phyloP scores from a whole-genome alignment of 2,113 vertebrate genomes.

The Rousettus leschenaultii region DNA sequence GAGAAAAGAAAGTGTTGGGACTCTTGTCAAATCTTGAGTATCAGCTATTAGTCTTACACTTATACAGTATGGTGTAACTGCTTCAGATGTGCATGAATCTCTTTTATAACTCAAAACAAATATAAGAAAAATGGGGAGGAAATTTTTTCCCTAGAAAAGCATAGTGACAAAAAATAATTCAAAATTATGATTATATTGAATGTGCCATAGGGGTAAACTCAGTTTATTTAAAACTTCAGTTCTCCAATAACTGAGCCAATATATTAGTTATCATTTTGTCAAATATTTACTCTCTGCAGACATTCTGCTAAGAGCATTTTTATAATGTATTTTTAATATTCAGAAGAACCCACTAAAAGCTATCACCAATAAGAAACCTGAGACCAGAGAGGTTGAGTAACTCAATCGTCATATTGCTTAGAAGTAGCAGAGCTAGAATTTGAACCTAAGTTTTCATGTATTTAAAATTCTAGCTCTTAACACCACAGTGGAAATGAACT shows the following conservation, averaged over 20 bases:
- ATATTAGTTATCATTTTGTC: constrained; percentile 16
- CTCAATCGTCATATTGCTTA: neutral
- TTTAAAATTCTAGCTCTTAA: constrained; percentile 32
- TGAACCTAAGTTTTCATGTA: neutral
- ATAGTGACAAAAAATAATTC: neutral
- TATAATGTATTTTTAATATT: constrained; percentile 1
- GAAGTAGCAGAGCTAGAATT: neutral
- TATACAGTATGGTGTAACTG: neutral
- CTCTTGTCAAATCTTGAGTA: neutral
- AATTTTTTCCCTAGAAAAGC: neutral
- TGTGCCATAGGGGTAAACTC: neutral
- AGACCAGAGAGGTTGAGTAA: neutral
- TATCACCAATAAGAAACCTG: neutral
- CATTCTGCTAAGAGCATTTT: neutral
- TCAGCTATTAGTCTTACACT: neutral
- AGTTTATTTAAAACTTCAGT: neutral
- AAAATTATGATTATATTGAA: neutral
- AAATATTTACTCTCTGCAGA: neutral
- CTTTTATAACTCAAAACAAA: neutral
- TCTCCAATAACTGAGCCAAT: neutral
- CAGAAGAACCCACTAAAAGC: neutral
- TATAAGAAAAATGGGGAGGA: neutral
- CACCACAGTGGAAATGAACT: neutral
- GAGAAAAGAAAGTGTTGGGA: neutral
- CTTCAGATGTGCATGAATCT: neutral